phyloP scores from a whole-genome alignment of 2,113 vertebrate species.

The Cepphus grylle region DNA sequence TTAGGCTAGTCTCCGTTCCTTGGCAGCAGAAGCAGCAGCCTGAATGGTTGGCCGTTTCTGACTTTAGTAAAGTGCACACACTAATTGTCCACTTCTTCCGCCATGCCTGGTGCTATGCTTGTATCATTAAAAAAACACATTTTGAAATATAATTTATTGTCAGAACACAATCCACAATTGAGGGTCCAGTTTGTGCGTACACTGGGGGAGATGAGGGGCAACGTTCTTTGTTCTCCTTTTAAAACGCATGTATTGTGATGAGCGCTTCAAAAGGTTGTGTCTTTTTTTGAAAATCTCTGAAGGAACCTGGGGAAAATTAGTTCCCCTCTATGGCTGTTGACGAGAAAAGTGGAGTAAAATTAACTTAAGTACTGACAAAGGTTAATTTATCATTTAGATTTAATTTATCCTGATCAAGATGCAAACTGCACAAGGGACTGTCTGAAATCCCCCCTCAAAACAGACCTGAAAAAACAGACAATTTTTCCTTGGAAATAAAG shows the following conservation, averaged over 20 bases:
- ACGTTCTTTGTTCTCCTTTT: not conserved
- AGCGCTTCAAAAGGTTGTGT: not conserved
- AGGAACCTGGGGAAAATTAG: not conserved
- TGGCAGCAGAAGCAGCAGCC: not conserved
- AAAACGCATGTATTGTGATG: not conserved
- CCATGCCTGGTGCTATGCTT: not conserved
- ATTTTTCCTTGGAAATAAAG: not conserved
- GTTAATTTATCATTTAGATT: not conserved
- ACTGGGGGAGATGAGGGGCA: rapidly evolving
- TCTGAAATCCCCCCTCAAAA: not conserved
- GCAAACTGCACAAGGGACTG: not conserved
- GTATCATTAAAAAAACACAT: not conserved
- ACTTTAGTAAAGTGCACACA: rapidly evolving
- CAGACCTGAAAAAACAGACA: not conserved
- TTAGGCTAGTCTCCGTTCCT: not conserved
- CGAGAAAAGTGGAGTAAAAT: not conserved
- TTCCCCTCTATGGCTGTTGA: not conserved
- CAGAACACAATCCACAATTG: not conserved
- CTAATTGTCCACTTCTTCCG: not conserved
- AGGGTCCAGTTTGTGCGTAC: not conserved
- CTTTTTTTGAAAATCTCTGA: not conserved
- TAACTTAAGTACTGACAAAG: not conserved
- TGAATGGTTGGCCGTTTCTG: not conserved
- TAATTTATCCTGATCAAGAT: not conserved
- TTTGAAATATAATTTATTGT: not conserved